phyloP scores from a whole-genome alignment of 1,140 invertebrate species.

The Trinorchestia longiramus region DNA sequence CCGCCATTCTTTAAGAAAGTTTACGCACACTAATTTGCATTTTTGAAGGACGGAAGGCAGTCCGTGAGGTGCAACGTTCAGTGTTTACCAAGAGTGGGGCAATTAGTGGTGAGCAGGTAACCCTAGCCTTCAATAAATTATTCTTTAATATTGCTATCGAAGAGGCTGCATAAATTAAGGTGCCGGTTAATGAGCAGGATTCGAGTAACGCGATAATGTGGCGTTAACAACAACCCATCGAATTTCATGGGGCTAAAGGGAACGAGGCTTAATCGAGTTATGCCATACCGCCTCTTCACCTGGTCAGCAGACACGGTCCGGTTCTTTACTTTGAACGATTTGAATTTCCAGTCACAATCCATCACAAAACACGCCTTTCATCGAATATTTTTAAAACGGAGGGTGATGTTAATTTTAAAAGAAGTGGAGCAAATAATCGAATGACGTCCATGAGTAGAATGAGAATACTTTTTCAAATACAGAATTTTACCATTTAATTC shows the following conservation, averaged over 20 bases:
- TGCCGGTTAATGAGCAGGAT: background rate
- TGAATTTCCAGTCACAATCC: background rate
- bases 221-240: background rate
- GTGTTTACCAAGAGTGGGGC: background rate
- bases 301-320: background rate
- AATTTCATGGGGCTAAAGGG: background rate
- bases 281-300: background rate
- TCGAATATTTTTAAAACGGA: background rate
- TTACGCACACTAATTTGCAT: background rate
- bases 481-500: background rate
- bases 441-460: background rate
- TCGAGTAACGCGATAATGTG: constrained; percentile 6
- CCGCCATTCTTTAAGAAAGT: background rate
- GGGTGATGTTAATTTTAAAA: background rate
- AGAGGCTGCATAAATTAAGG: background rate
- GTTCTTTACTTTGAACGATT: background rate
- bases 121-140: constrained; percentile 1
- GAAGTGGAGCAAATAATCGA: background rate
- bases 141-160: background rate
- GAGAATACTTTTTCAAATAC: background rate
- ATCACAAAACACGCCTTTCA: background rate
- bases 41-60: background rate
- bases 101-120: background rate
- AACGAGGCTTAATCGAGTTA: constrained; percentile 7
- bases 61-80: background rate